These are phyloP conservation scores for Bergia sp. DNA, from an alignment of 92 coral and sea anemone species.

Conservation along the genomic window DNA sequence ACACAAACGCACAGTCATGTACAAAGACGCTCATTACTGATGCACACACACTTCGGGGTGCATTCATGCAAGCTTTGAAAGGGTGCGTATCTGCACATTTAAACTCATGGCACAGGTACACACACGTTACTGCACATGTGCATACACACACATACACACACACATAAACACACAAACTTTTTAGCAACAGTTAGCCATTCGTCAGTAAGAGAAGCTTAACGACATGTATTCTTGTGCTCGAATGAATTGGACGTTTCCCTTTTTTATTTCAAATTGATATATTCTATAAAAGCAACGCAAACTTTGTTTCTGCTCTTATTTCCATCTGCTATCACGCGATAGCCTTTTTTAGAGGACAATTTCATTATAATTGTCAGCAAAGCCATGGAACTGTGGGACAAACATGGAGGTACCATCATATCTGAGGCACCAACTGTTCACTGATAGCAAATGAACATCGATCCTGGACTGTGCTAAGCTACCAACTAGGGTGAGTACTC, in stretches of 20 bases:
- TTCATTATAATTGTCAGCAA: constrained; percentile 78
- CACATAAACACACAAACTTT: background rate
- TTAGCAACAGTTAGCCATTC: background rate
- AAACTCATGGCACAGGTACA: background rate
- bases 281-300: background rate
- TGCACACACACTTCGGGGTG: background rate
- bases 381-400: constrained; percentile 97
- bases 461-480: background rate
- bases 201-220: too few relatives aligned
- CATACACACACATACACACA: background rate
- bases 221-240: background rate
- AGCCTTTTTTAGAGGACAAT: constrained; percentile 76
- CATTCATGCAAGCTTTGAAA: background rate
- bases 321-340: constrained; percentile 7
- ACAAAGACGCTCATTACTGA: background rate
- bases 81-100: too few relatives aligned
- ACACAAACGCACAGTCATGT: background rate
- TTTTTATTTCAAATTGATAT: background rate
- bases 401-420: constrained; percentile 77
- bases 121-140: background rate
- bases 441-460: constrained; percentile 14
- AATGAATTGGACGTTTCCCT: background rate
- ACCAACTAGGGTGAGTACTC: background rate
- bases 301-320: constrained; percentile 9
- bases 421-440: constrained; percentile 74